Conservation (phyloP, 1,140 invertebrate genomes). For the Odontomachus brunneus region DNA sequence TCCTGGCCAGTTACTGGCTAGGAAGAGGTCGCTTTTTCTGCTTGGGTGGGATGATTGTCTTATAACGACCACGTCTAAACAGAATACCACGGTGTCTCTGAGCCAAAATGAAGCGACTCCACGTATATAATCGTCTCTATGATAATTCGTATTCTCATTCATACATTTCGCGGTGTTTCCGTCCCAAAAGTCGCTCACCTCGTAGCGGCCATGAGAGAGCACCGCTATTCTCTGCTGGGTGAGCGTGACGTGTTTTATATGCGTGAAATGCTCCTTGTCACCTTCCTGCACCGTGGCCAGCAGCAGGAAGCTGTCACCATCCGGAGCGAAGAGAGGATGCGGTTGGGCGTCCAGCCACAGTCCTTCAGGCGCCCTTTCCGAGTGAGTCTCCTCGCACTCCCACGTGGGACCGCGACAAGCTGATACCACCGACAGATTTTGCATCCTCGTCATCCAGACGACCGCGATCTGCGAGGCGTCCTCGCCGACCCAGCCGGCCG, state of each 20-base stretch:
- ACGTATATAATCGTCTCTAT: not conserved
- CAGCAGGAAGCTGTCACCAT: conserved; percentile 93
- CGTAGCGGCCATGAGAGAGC: conserved; percentile 94
- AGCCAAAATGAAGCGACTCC: not conserved
- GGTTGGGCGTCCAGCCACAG: conserved; percentile 94
- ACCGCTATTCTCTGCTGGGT: conserved; percentile 93
- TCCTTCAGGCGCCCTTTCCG: conserved; percentile 91
- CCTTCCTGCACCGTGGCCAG: conserved; percentile 93
- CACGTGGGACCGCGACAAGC: conserved; percentile 92
- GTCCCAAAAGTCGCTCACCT: conserved; percentile 86
- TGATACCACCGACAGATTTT: conserved; percentile 94
- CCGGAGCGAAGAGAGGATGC: conserved; percentile 92
- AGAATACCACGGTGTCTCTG: not conserved
- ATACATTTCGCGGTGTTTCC: not conserved
- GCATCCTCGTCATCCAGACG: conserved; percentile 96
- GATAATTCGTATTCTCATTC: not conserved
- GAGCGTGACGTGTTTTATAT: conserved; percentile 94
- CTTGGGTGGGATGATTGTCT: not conserved
- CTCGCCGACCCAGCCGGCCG: conserved; percentile 94
- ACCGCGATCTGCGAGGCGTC: conserved; percentile 91
- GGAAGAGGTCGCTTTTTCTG: no score
- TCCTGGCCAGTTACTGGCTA: no score
- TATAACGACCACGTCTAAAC: no score
- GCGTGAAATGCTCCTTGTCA: conserved; percentile 92
- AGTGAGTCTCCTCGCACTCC: conserved; percentile 93